A percentile compares a stretch with the other conserved stretches of the same genome.
Evolutionary conservation across 2,113 vertebrate genomes (phyloP).

Genomic region (Oncorhynchus clarkii): DNA sequence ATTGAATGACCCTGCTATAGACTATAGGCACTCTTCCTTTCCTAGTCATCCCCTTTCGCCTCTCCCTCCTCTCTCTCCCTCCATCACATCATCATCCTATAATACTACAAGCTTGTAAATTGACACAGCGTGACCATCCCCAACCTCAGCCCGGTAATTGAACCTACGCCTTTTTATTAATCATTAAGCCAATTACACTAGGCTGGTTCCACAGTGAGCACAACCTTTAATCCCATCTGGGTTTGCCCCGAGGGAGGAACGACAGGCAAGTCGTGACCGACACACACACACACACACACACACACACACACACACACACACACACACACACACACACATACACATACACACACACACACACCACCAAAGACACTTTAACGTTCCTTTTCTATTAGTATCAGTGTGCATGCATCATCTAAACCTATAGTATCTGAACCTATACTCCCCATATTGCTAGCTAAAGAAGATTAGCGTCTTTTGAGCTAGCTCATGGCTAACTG

Average conservation of each 20-base stretch:
- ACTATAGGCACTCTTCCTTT: neutral
- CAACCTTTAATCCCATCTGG: conserved; percentile 12
- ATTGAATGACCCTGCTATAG: too few relatives aligned
- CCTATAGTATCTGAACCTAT: neutral
- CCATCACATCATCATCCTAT: neutral
- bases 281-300: neutral
- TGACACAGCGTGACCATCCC: neutral
- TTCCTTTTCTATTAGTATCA: neutral
- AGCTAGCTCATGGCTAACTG: neutral
- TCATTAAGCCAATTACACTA: conserved; percentile 11
- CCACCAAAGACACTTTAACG: neutral
- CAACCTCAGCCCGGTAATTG: neutral
- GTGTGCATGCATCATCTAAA: neutral
- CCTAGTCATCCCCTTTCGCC: neutral
- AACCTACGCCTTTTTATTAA: neutral
- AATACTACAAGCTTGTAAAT: neutral
- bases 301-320: neutral
- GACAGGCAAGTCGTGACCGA: neutral
- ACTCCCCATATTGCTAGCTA: neutral
- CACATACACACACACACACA: neutral
- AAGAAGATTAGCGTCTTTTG: neutral
- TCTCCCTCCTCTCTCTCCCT: neutral
- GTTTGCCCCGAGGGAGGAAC: neutral
- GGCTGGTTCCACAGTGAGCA: neutral
- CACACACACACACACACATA: neutral